phyloP scores from a whole-genome alignment of 2,888 invertebrate genomes.

The Rambutsinella grinnellia region DNA sequence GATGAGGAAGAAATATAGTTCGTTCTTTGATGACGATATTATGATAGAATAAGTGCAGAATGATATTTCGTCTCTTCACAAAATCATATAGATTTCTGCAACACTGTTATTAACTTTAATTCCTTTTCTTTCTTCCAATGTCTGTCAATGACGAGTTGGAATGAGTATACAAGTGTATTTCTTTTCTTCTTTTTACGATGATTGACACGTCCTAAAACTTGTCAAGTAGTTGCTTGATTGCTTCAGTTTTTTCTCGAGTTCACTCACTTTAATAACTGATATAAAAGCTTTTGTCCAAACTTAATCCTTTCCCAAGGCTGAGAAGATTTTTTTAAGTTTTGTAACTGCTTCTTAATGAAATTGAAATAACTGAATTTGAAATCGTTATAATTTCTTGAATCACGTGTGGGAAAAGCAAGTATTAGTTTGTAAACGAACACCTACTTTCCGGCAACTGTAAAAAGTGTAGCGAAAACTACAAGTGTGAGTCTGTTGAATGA shows the following conservation, averaged over 20 bases:
- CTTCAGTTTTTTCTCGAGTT: conserved; percentile 23
- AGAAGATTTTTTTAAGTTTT: too few species aligned
- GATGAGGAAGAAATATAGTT: conserved; percentile 32
- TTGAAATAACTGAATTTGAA: too few species aligned
- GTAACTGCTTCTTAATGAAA: too few species aligned
- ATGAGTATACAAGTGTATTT: too few species aligned
- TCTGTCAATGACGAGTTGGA: not conserved
- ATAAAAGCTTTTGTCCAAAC: too few species aligned
- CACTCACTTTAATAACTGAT: too few species aligned
- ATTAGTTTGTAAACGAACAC: too few species aligned
- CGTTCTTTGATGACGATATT: too few species aligned
- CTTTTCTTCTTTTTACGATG: conserved; percentile 6
- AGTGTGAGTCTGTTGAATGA: conserved; percentile 10
- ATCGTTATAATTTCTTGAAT: too few species aligned
- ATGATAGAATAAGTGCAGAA: not conserved
- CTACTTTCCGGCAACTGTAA: too few species aligned
- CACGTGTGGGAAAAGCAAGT: too few species aligned
- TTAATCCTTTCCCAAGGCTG: conserved; percentile 39
- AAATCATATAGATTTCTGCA: not conserved
- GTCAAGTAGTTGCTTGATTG: conserved; percentile 44
- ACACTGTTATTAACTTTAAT: not conserved
- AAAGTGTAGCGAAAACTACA: not conserved
- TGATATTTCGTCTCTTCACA: not conserved
- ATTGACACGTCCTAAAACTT: conserved; percentile 54
- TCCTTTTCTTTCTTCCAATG: not conserved